phyloP scores from a whole-genome alignment of 2,113 vertebrate genomes.

The Jaculus jaculus region DNA sequence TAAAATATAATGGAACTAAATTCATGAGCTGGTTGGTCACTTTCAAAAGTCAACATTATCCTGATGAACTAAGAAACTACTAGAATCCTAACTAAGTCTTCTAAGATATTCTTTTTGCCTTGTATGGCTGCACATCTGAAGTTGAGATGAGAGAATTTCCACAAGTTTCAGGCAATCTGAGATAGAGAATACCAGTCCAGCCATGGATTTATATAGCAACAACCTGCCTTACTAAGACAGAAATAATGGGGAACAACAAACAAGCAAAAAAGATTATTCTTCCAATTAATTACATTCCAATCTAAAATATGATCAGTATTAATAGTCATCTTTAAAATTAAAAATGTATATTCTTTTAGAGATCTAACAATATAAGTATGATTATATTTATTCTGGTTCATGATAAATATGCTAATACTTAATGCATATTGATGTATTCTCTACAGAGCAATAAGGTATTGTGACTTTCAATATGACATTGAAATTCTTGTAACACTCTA shows the following conservation, averaged over 20 bases:
- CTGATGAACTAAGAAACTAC: neutral
- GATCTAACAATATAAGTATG: neutral
- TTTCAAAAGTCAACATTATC: neutral
- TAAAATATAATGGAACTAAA: neutral
- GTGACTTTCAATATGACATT: neutral
- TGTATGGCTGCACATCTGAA: neutral
- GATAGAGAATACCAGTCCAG: neutral
- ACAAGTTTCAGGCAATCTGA: neutral
- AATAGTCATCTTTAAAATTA: neutral
- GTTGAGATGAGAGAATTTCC: neutral
- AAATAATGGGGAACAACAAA: neutral
- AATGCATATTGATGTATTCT: neutral
- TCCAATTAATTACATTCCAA: neutral
- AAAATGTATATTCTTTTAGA: neutral
- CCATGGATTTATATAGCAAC: too few species aligned
- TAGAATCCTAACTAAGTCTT: neutral
- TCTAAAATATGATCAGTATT: neutral
- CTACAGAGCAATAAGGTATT: neutral
- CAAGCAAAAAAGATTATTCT: neutral
- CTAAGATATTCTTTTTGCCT: neutral
- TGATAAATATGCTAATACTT: neutral
- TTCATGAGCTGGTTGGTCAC: neutral
- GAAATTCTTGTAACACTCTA: conserved; percentile 3
- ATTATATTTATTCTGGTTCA: neutral
- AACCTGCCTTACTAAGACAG: neutral